Evolutionary conservation across 2,888 invertebrate genomes (phyloP).

Genomic region (Xestoiulus laeticollis): DNA sequence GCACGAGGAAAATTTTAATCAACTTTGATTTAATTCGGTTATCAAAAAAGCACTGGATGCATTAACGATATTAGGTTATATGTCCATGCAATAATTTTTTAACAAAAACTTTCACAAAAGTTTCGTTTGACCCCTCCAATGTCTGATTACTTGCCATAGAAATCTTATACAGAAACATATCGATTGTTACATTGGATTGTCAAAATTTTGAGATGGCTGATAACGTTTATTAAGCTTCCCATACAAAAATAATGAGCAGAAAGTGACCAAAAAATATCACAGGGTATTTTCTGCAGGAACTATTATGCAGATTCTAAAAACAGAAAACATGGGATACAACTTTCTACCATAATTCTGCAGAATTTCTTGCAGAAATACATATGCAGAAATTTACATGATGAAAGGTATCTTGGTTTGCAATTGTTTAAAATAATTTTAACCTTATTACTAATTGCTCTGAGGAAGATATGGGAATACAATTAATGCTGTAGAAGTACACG

Average conservation of each 20-base stretch:
- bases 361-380: too few species aligned
- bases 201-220: not conserved
- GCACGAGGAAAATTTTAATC: not conserved
- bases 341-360: too few species aligned
- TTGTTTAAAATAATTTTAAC: not conserved
- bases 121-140: too few species aligned
- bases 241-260: too few species aligned
- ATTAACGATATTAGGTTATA: not conserved
- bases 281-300: too few species aligned
- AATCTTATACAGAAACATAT: not conserved
- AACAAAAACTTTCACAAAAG: not conserved
- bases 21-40: slow-evolving; percentile 14
- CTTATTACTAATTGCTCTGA: not conserved
- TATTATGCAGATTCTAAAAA: too few species aligned
- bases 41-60: not conserved
- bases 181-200: not conserved
- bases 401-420: not conserved
- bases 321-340: too few species aligned
- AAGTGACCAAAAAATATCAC: too few species aligned
- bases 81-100: not conserved
- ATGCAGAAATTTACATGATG: too few species aligned
- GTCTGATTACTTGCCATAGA: too few species aligned
- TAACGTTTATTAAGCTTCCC: not conserved
- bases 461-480: not conserved
- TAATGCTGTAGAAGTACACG: not conserved